Evolutionary conservation across 2,113 vertebrate species (phyloP), one percentile per base, ranked within the genome.

Genomic region (Psophia crepitans): DNA sequence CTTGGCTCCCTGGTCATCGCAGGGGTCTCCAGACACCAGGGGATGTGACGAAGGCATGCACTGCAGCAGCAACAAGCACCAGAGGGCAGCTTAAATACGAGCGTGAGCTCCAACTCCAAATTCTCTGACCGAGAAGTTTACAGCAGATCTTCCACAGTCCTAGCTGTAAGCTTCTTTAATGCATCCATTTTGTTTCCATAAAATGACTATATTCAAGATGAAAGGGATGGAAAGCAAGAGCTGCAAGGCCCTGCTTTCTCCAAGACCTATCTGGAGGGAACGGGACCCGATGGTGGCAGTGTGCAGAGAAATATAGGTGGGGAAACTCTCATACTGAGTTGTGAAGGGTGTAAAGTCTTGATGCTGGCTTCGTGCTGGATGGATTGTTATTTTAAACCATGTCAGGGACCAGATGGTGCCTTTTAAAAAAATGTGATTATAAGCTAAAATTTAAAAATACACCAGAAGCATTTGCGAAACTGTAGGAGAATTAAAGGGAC

Each of bases 381-480:
- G 49, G 41, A n/a, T 49, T 87, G 56, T 95, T 96, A 89, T 87
- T 96, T 95, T 84, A 95, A 96, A 92, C 74, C 33, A 35, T 51
- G 85, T 76, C 92, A 95, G 81, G 41, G 78, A 96, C 84, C 94
- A 96, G 95, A 95, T 94, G 89, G 84, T 83, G 77, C 61, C 53
- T 84, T 75, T 26, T 35, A 11, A 70, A 76, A 84, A 87, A 95
- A 49, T 6, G n/a, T 44, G 53, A 68, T 83, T 95, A 46, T 94
- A 97, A 87, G 70, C 49, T 95, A 75, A 91, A 97, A 83, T 87
- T 76, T 82, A 76, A 94, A 97, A 95, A 91, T 79, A 85, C 74
- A 64, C 23, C 32, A 95, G 87, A 93, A 92, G 30, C 53, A 22
- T 79, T 75, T 87, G 77, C n/a, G 35, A 89, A 95, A 87, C 57